phyloP scores from a whole-genome alignment of 2,888 invertebrate genomes.

The Poecilus cupreus region DNA sequence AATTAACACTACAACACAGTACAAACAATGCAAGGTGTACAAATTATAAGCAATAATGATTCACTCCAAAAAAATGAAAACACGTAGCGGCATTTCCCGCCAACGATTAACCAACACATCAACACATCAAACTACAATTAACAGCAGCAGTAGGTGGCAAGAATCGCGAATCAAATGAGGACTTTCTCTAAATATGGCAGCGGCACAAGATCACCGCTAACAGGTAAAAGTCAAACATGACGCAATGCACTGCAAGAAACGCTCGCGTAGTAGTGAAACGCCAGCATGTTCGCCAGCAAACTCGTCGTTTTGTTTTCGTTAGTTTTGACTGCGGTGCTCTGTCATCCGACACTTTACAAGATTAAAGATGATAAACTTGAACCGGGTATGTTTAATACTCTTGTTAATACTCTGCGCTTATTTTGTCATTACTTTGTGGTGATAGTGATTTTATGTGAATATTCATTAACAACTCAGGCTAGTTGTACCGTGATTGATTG shows the following conservation, averaged over 20 bases:
- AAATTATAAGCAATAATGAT: neutral
- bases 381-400: slow-evolving; percentile 70
- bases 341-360: slow-evolving; percentile 73
- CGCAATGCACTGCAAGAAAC: slow-evolving; percentile 17
- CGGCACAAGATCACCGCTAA: slow-evolving; percentile 31
- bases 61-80: neutral
- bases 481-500: neutral
- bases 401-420: slow-evolving; percentile 1
- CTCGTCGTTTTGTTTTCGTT: slow-evolving; percentile 69
- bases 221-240: slow-evolving; percentile 46
- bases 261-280: slow-evolving; percentile 25
- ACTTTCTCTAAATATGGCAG: slow-evolving; percentile 58
- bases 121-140: neutral
- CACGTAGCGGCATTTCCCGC: neutral
- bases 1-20: no score
- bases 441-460: neutral
- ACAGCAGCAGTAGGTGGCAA: slow-evolving; percentile 26
- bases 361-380: slow-evolving; percentile 74
- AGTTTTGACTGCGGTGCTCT: slow-evolving; percentile 59
- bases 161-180: slow-evolving; percentile 45
- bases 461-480: neutral
- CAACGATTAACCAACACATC: neutral
- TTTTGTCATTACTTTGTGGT: neutral
- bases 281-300: slow-evolving; percentile 42
- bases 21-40: no score